Evolutionary conservation across 2,113 vertebrate genomes (phyloP).

Genomic region (Rana temporaria): DNA sequence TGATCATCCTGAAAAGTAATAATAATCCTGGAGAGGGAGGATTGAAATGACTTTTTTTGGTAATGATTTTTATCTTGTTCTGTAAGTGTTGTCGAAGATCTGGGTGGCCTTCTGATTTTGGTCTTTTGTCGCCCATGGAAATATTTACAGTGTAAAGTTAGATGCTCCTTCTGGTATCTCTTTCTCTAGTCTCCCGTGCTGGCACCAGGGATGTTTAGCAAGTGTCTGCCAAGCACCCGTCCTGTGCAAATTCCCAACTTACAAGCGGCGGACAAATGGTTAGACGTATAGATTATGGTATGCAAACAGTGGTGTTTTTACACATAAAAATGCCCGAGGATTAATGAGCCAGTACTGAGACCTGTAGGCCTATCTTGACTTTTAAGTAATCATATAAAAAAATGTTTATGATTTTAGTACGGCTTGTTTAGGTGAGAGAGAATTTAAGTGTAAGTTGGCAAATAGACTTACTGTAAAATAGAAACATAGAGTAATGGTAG

Average conservation of each 20-base stretch:
- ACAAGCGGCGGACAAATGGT: not conserved
- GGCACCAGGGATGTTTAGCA: conserved; percentile 30
- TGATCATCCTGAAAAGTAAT: too few species aligned
- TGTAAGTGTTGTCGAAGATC: too few species aligned
- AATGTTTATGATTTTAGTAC: not conserved
- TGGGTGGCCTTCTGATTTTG: conserved; percentile 14
- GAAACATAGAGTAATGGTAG: too few species aligned
- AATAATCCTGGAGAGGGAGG: too few species aligned
- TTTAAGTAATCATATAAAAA: not conserved
- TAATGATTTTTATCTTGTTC: too few species aligned
- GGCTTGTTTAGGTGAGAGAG: not conserved
- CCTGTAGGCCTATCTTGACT: not conserved
- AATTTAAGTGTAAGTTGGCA: not conserved
- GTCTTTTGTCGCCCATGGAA: conserved; percentile 19
- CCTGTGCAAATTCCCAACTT: not conserved
- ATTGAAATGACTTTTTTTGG: too few species aligned
- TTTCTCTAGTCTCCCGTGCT: conserved; percentile 2
- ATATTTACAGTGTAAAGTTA: conserved; percentile 49
- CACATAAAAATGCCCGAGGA: not conserved
- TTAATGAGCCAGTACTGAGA: not conserved
- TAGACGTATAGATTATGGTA: conserved; percentile 23
- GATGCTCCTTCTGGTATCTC: conserved; percentile 20
- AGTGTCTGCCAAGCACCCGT: conserved; percentile 25
- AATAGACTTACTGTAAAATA: too few species aligned
- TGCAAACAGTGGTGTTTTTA: not conserved